Percentiles rank a stretch among this genome's conserved stretches.
Evolutionary conservation across 2,113 vertebrate genomes (phyloP).

Genomic region (Strix aluco): DNA sequence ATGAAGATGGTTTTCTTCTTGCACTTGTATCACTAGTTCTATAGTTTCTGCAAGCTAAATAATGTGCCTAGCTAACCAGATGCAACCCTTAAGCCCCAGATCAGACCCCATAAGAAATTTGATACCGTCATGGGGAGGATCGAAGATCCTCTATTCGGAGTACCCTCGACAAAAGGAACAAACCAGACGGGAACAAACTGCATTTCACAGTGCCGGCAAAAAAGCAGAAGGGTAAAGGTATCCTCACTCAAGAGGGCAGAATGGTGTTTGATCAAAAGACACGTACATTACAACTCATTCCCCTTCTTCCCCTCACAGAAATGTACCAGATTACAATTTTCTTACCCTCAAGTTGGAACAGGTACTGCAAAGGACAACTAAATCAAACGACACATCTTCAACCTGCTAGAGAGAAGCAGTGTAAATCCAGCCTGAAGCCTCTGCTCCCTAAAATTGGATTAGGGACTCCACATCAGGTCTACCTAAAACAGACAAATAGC

Average conservation of each 20-base stretch:
- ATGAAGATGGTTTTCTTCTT: neutral
- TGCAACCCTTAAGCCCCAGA: neutral
- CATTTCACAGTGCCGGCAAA: neutral
- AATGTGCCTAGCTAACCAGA: neutral
- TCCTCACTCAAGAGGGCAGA: neutral
- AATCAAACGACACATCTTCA: neutral
- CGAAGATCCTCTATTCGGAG: neutral
- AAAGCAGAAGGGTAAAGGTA: neutral
- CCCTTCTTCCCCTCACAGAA: neutral
- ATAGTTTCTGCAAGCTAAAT: neutral
- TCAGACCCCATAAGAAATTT: neutral
- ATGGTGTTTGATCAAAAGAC: neutral
- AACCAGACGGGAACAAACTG: neutral
- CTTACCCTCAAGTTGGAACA: neutral
- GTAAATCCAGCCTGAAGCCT: neutral
- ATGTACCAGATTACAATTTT: neutral
- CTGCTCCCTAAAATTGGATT: slow-evolving; percentile 16
- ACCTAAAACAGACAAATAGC: neutral
- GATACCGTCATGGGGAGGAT: neutral
- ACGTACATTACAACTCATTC: fast-evolving
- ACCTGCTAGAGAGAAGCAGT: neutral
- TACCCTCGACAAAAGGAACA: neutral
- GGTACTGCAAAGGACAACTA: neutral
- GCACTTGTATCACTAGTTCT: neutral
- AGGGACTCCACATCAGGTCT: neutral